A percentile compares a stretch with the other conserved stretches of the same genome.
Conservation (phyloP, 1,140 invertebrate species). For the Rhysida immarginata region DNA sequence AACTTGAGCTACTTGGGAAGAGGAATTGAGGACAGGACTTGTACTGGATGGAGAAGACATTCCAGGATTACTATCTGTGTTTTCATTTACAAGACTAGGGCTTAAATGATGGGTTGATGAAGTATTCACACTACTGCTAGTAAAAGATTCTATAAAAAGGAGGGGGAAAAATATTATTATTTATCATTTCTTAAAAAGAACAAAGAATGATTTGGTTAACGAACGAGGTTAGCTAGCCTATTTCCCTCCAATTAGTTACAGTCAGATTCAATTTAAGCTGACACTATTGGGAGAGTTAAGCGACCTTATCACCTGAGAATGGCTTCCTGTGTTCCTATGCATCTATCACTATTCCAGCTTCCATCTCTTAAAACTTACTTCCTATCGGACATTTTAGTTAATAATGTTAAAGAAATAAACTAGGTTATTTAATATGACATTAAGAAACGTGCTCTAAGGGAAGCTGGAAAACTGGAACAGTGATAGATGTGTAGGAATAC, state of each 20-base stretch:
- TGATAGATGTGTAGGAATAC: no score
- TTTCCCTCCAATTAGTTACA: background rate
- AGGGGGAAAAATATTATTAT: background rate
- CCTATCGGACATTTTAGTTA: no score
- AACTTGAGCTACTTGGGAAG: background rate
- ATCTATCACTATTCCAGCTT: no score
- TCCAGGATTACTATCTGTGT: background rate
- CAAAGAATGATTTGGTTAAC: background rate
- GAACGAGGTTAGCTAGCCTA: background rate
- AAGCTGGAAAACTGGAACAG: no score
- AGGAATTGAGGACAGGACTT: background rate
- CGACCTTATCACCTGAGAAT: no score
- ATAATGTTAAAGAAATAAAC: background rate
- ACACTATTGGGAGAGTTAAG: no score
- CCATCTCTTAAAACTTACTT: no score
- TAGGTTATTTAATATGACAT: no score
- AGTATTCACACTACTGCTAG: background rate
- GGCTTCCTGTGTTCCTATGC: no score
- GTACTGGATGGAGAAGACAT: background rate
- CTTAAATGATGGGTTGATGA: background rate
- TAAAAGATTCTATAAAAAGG: constrained; percentile 6
- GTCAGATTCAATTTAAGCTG: background rate
- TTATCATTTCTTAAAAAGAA: background rate
- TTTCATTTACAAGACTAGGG: background rate
- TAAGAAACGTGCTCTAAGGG: no score